A percentile compares a stretch with the other conserved stretches of the same genome.
These are phyloP conservation scores for Euura saliciscinereae DNA, from an alignment of 1,140 invertebrate species.

Conservation along the genomic window DNA sequence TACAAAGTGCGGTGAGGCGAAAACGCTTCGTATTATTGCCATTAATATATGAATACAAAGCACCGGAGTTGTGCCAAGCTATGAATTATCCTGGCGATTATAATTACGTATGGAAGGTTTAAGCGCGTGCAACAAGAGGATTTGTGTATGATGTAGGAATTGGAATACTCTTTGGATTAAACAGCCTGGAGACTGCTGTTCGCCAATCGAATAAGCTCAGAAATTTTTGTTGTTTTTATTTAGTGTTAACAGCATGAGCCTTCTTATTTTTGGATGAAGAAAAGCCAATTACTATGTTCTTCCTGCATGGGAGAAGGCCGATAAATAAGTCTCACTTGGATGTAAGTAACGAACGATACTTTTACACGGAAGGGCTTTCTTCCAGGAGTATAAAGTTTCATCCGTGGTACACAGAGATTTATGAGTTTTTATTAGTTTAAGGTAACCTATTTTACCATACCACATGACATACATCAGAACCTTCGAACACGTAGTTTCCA, in stretches of 20 bases:
- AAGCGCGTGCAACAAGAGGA: neutral
- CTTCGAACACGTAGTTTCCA: neutral
- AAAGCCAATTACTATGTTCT: neutral
- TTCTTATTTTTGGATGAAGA: neutral
- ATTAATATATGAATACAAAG: slow-evolving; percentile 1
- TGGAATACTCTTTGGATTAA: neutral
- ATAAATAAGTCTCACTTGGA: slow-evolving; percentile 5
- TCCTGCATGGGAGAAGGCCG: neutral
- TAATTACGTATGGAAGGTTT: neutral
- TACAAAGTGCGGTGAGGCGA: neutral
- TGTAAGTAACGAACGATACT: slow-evolving; percentile 1
- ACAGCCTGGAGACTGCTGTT: neutral
- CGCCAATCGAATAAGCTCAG: neutral
- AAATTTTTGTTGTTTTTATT: neutral
- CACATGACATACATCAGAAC: neutral
- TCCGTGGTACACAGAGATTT: neutral
- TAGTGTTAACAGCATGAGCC: neutral
- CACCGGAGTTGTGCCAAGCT: neutral
- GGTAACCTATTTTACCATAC: neutral
- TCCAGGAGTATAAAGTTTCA: slow-evolving; percentile 5
- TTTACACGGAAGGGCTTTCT: slow-evolving; percentile 5
- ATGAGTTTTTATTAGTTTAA: neutral
- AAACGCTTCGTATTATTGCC: neutral
- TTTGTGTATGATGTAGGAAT: neutral
- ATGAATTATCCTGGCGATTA: neutral